phyloP scores from a whole-genome alignment of 2,888 invertebrate species.

The Tineola bisselliella region DNA sequence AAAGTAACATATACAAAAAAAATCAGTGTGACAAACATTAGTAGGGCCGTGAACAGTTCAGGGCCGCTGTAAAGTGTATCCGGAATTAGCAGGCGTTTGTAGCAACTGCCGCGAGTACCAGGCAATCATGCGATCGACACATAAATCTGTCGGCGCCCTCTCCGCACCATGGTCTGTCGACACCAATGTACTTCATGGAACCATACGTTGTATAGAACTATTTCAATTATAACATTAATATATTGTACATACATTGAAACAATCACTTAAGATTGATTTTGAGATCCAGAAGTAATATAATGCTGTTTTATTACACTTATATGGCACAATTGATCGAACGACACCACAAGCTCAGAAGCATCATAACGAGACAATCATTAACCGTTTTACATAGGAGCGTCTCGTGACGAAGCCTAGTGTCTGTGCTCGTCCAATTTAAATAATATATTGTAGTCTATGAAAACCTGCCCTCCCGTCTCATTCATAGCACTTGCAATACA shows the following conservation, averaged over 20 bases:
- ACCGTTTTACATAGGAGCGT: background rate
- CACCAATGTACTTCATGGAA: too few relatives aligned
- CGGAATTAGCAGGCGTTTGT: conserved; percentile 29
- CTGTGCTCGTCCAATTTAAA: background rate
- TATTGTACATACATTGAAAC: too few relatives aligned
- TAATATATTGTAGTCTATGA: background rate
- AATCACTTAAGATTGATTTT: too few relatives aligned
- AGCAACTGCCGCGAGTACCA: background rate
- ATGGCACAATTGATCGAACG: background rate
- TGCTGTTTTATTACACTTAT: background rate
- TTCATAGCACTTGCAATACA: too few relatives aligned
- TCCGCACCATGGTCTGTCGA: conserved; percentile 17
- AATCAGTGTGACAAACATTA: conserved; percentile 8
- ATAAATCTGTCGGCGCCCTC: conserved; percentile 47
- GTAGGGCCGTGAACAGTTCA: conserved; percentile 17
- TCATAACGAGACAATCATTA: background rate
- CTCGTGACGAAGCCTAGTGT: background rate
- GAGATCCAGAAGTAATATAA: too few relatives aligned
- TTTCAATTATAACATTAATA: too few relatives aligned
- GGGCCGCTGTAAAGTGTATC: conserved; percentile 31
- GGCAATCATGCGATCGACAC: conserved; percentile 42
- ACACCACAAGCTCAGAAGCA: background rate
- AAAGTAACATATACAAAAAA: background rate
- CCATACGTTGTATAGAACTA: too few relatives aligned
- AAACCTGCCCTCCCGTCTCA: background rate